Base-by-base conservation (phyloP, 2,113 vertebrate genomes). In the Ammodytes dubius region DNA sequence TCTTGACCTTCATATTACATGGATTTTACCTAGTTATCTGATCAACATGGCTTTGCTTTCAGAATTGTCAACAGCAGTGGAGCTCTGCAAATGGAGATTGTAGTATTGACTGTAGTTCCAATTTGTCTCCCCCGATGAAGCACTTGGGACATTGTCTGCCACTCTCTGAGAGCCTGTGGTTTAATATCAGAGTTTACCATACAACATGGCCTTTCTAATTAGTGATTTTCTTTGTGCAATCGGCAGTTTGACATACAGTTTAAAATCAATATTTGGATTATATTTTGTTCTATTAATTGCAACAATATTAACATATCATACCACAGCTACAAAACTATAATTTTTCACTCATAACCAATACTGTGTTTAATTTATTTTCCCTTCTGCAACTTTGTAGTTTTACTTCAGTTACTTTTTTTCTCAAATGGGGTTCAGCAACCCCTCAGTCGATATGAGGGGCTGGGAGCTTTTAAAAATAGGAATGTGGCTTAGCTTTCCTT, bases 401-500 rank as follows among this genome's bases (percentile, higher is more conserved):
- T 61, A 15, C 8, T 43, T 17, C 2, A 46, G n/a, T 64, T 27
- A 27, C 27, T 27, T 27, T 27, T 58, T 8, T 49, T 8, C 7
- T 43, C 63, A 49, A 46, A 59, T 27, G 12, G 5, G 40, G 27
- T 40, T 39, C 59, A 47, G 49, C 13, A 35, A 52, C 70, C 71
- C 68, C 60, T n/a, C 46, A 50, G 37, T 40, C 52, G 47, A 14
- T 67, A 66, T 47, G 57, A 35, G 53, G n/a, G 37, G 43, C 37
- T 60, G 59, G 57, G 43, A 66, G 65, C 46, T 73, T 74, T 76
- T 39, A 65, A 78, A 68, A 64, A 71, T 63, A 42, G 57, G 61
- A 87, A 79, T 87, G 49, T 84, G 56, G 70, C 71, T 83, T 77
- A 60, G 3, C 56, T 71, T 79, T 74, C 4, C 57, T 84, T 83